Evolutionary conservation across 2,113 vertebrate species (phyloP), one percentile per base, ranked within the genome.

Genomic region (Ochotona princeps): DNA sequence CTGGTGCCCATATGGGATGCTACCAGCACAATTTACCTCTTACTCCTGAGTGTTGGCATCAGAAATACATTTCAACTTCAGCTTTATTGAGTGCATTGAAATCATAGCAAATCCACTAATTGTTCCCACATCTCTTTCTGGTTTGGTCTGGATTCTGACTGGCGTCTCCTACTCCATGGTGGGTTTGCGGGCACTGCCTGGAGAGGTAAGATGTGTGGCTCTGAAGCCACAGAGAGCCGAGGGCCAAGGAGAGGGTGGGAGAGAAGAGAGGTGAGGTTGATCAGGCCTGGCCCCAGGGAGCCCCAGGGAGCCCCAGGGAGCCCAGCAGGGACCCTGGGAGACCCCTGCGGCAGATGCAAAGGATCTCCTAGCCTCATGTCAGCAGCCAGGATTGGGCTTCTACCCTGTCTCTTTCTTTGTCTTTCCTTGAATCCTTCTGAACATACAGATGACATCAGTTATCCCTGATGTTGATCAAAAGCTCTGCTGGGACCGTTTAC

Each of bases 161-260:
- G 6, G 35, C 1, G 0, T 72, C 25, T 61, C 51, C 2, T 7
- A 3, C 23, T 44, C 15, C 75, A 1, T 1, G 0, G 69, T 61
- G 70, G 57, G 10, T 38, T 47, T 20, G 21, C 15, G 20, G 32
- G 7, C 7, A 12, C 47, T 25, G 0, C 66, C 9, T 5, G 1
- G 30, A 21, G 38, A 51, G 25, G 47, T 28, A 80, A 73, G 8
- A 49, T 3, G 44, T 25, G 65, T 63, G 20, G 49, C 63, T 32
- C 10, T 65, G 21, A 66, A 32, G 80, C 17, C 1, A 9, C 23
- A 47, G 38, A 11, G 18, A 61, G 61, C n/a, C 15, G 20, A 51
- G 3, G 57, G 26, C 13, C 35, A 8, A 25, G 10, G 61, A 14
- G 61, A 63, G 1, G 2, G 10, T 1, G 6, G 73, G n/a, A 13